Evolutionary conservation across 2,888 invertebrate genomes (phyloP), one percentile per base, ranked within the genome.

Genomic region (Napeogenes inachia): DNA sequence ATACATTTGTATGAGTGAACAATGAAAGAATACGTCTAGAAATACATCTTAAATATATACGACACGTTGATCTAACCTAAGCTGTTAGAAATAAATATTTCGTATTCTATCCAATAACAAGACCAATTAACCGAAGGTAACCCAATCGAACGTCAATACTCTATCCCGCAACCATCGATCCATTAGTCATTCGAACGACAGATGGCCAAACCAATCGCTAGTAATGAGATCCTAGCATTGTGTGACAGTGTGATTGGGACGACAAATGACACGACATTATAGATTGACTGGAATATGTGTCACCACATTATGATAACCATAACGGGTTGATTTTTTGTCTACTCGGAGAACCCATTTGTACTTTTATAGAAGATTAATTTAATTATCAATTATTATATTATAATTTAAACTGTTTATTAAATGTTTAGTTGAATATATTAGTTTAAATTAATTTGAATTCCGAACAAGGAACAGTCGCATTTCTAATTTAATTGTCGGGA

Each of bases 141-240:
- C 54, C 61, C 59, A 65, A 60, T 60, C 56, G 61, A 21, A 54
- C 75, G 71, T 46, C 74, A 73, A 67, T 70, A 57, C 56, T 58
- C 64, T 61, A 64, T 61, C 64, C 62, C 56, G 60, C 67, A 50
- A 50, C 50, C 10, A 77, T 78, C 78, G 78, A 80, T 80, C 75
- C 70, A 71, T 70, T 66, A 72, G 65, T 73, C 72, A 69, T 73
- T 72, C 63, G 60, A 38, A 69, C 79, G 84, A 84, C 87, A 87
- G 87, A 87, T 87, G 86, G 85, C 76, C 69, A 68, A 65, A 66
- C 78, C 78, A 78, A 82, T 82, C 80, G 77, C 72, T 73, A 69
- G 75, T 78, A 79, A 80, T 76, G 76, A 76, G 80, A 78, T 76
- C 75, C 74, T 66, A 60, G 69, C 70, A 75, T 75, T 75, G 77